These are phyloP conservation scores for Lucinisca nassula DNA, from an alignment of 2,888 invertebrate species.

Conservation along the genomic window DNA sequence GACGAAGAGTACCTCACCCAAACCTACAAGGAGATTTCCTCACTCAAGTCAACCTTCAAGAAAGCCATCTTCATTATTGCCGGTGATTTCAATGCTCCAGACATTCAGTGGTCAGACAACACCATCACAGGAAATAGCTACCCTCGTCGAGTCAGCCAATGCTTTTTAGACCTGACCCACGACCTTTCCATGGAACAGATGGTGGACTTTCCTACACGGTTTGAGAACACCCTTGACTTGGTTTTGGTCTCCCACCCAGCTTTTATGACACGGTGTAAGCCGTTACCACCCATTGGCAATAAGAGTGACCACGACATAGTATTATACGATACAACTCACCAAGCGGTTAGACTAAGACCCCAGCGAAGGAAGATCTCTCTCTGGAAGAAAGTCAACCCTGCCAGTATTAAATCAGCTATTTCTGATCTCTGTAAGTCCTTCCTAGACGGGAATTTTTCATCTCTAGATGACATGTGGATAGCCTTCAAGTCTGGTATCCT, in stretches of 20 bases:
- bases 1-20: slow-evolving; percentile 8
- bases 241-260: slow-evolving; percentile 9
- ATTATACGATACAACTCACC: background rate
- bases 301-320: slow-evolving; percentile 28
- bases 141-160: no score
- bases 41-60: background rate
- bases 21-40: background rate
- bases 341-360: slow-evolving; percentile 1
- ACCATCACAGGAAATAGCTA: slow-evolving; percentile 17
- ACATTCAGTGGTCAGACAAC: slow-evolving; percentile 31
- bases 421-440: background rate
- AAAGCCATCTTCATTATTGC: background rate
- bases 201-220: slow-evolving; percentile 33
- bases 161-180: slow-evolving; percentile 26
- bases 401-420: background rate
- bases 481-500: no score
- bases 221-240: background rate
- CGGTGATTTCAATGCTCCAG: slow-evolving; percentile 41
- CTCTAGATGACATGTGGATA: no score
- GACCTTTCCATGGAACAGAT: slow-evolving; percentile 23
- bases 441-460: background rate
- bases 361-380: background rate
- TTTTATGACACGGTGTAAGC: slow-evolving; percentile 31
- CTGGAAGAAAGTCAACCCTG: background rate
- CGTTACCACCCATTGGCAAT: slow-evolving; percentile 1